Conservation (phyloP, 2,797 vertebrate species). For the Scomberomorus guttatus region DNA sequence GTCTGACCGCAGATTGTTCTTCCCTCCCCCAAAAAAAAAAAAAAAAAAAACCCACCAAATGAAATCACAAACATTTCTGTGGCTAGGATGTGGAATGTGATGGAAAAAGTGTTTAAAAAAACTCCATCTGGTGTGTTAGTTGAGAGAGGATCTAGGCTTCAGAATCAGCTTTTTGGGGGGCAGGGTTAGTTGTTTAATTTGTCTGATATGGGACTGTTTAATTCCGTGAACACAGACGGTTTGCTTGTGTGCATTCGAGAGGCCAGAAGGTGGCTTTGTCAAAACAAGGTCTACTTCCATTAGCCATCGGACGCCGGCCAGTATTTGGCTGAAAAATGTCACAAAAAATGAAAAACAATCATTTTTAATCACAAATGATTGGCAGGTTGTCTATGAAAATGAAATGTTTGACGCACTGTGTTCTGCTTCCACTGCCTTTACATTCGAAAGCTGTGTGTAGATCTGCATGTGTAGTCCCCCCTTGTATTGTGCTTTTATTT, state of each 20-base stretch:
- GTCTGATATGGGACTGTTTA: constrained; percentile 20
- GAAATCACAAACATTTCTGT: constrained; percentile 80
- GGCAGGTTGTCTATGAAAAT: constrained; percentile 21
- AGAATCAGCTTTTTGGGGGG: not conserved
- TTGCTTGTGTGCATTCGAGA: constrained; percentile 27
- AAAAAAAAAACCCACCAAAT: constrained; percentile 43
- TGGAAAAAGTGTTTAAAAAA: constrained; percentile 51
- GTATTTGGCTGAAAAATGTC: constrained; percentile 26
- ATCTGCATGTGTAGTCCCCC: constrained; percentile 82
- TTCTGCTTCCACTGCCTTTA: constrained; percentile 80
- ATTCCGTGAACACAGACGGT: not conserved
- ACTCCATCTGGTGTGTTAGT: constrained; percentile 43
- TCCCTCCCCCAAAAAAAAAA: constrained; percentile 44
- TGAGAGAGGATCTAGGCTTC: constrained; percentile 16
- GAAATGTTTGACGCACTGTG: constrained; percentile 34
- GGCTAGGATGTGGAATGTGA: constrained; percentile 72
- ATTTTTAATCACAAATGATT: constrained; percentile 54
- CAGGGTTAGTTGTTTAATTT: constrained; percentile 18
- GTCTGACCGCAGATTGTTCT: constrained; percentile 76
- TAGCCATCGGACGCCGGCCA: not conserved
- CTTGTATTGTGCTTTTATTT: constrained; percentile 75
- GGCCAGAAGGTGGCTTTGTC: constrained; percentile 26
- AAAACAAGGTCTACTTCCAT: constrained; percentile 20
- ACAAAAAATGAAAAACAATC: constrained; percentile 45
- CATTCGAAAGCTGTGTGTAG: constrained; percentile 88